A percentile compares a stretch with the other conserved stretches of the same genome.
phyloP scores from a whole-genome alignment of 2,797 vertebrate genomes.

The Caiman crocodilus region DNA sequence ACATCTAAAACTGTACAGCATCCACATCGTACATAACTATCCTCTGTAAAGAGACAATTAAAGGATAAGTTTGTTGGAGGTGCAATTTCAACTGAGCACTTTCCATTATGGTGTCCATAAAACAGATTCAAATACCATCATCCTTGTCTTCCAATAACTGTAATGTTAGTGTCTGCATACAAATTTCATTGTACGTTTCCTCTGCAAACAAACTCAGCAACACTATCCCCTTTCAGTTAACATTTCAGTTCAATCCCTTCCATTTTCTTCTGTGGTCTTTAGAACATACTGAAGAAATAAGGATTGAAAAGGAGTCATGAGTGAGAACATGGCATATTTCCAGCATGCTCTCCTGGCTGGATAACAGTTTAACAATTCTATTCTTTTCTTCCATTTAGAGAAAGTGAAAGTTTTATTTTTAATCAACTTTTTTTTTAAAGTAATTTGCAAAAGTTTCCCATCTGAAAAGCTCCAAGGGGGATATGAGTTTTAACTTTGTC shows the following conservation, averaged over 20 bases:
- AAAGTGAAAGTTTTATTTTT: constrained; percentile 1
- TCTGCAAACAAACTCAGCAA: background rate
- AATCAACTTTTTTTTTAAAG: background rate
- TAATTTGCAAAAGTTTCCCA: background rate
- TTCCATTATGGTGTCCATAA: background rate
- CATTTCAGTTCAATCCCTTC: background rate
- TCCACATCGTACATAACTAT: background rate
- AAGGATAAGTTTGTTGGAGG: background rate
- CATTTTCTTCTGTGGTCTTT: background rate
- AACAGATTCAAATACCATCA: background rate
- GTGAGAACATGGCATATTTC: background rate
- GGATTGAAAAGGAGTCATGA: background rate
- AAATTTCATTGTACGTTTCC: background rate
- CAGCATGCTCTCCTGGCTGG: background rate
- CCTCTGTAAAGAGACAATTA: background rate
- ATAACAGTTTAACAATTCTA: background rate
- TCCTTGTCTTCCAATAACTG: background rate
- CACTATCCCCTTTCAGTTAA: background rate
- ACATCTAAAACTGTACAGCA: constrained; percentile 14
- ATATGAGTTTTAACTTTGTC: background rate
- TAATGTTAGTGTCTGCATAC: background rate
- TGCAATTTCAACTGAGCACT: constrained; percentile 6
- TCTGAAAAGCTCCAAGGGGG: background rate
- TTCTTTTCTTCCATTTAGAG: background rate
- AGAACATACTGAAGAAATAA: background rate